Base-by-base conservation (phyloP, 2,113 vertebrate genomes). In the Sorex fumeus region DNA sequence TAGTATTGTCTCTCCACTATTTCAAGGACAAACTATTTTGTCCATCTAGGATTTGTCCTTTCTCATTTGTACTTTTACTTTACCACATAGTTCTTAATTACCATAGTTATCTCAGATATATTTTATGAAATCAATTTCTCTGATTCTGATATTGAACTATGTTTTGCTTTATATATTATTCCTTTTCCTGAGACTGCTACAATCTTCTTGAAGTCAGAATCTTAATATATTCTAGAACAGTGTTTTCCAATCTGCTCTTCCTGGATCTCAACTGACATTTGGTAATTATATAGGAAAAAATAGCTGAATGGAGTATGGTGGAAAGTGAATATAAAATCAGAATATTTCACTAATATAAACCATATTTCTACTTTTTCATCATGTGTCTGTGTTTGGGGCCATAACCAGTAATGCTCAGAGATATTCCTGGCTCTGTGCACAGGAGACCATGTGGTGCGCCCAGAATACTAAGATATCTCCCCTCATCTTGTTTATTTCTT, bases 121-220 rank as follows among this genome's bases (percentile, higher is more conserved):
- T 45, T 47, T 92, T 91, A 77, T 70, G 28, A 92, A 83, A 66
- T 25, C 15, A 76, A 11, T 78, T 79, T 76, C 64, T 87, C 45
- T 64, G 70, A 66, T 28, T 80, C 7, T 27, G 23, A 57, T 40
- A n/a, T 66, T 64, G 60, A 57, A 32, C 10, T 70, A 1, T 50
- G 57, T 71, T n/a, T 25, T 91, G 15, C 87, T 91, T 79, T n/a
- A 60, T 40, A n/a, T 32, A 74, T 15, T 45, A 70, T 74, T 11
- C 91, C 90, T 34, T 76, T 12, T 84, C 50, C n/a, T 91, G 45
- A 32, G 6, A 28, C 75, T 67, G 4, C 53, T 57, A n/a, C 6
- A 87, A 28, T 45, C 13, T 84, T 43, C 87, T 53, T 4, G 84
- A 77, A 30, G 78, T 4, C 57, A 0, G 7, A 77, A 19, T 50